Percentiles rank a stretch among this genome's conserved stretches.
These are phyloP conservation scores for Neelides folsomi DNA, from an alignment of 2,888 invertebrate species.

Conservation along the genomic window DNA sequence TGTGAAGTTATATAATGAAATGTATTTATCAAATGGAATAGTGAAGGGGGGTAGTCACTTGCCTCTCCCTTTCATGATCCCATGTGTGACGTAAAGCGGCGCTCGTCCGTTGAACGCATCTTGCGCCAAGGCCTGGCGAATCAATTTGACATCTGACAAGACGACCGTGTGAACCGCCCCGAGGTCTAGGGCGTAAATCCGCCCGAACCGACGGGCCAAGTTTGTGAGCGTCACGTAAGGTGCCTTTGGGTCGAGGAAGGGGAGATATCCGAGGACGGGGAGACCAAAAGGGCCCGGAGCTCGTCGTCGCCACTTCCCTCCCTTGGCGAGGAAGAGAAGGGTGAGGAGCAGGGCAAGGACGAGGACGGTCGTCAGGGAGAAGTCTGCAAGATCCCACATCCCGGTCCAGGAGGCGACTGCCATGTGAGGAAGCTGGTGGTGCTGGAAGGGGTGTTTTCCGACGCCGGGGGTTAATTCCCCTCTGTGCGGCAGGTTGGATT, in stretches of 20 bases:
- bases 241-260: slow-evolving; percentile 52
- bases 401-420: background rate
- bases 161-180: slow-evolving; percentile 65
- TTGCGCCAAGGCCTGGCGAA: slow-evolving; percentile 58
- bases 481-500: no score
- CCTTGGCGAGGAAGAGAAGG: slow-evolving; percentile 15
- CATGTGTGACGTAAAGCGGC: slow-evolving; percentile 64
- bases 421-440: no score
- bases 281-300: slow-evolving; percentile 66
- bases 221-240: slow-evolving; percentile 58
- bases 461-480: no score
- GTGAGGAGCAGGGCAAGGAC: slow-evolving; percentile 22
- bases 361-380: slow-evolving; percentile 9
- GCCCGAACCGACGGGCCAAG: slow-evolving; percentile 55
- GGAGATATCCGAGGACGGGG: slow-evolving; percentile 65
- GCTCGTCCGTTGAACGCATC: slow-evolving; percentile 62
- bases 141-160: slow-evolving; percentile 56
- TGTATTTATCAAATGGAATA: no score
- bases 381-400: slow-evolving; percentile 12
- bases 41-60: slow-evolving; percentile 35
- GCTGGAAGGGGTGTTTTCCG: no score
- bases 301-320: background rate
- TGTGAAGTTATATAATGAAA: no score
- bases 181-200: slow-evolving; percentile 56
- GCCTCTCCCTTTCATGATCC: slow-evolving; percentile 79